Percentiles rank a stretch among this genome's conserved stretches.
phyloP scores from a whole-genome alignment of 1,140 invertebrate genomes.

The Bombus affinis region DNA sequence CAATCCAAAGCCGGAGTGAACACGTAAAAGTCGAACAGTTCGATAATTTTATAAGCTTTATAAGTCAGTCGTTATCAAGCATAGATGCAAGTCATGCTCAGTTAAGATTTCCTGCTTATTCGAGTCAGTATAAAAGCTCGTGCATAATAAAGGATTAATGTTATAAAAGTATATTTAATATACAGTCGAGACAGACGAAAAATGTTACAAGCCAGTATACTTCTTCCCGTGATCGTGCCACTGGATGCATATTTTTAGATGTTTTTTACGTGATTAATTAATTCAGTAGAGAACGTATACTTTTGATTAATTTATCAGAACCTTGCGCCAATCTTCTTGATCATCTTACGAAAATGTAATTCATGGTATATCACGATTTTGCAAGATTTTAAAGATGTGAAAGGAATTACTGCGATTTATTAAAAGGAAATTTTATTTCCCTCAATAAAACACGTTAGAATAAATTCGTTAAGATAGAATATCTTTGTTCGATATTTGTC shows the following conservation, averaged over 20 bases:
- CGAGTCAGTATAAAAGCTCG: background rate
- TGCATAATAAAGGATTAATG: background rate
- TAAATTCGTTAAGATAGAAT: background rate
- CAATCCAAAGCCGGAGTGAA: background rate
- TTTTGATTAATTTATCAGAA: background rate
- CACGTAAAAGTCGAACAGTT: background rate
- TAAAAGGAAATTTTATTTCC: background rate
- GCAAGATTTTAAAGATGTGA: background rate
- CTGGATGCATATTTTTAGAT: background rate
- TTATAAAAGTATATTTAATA: background rate
- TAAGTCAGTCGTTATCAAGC: background rate
- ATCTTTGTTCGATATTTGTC: background rate
- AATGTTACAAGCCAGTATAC: background rate
- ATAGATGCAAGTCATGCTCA: background rate
- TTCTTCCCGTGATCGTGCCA: no score
- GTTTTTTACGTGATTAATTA: background rate
- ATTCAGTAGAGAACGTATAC: background rate
- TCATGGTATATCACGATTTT: background rate
- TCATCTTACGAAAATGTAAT: background rate
- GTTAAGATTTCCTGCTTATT: background rate
- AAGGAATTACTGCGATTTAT: background rate
- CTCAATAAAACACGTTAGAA: background rate
- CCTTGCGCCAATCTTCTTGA: background rate
- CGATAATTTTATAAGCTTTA: background rate
- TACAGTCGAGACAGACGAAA: background rate